Evolutionary conservation across 2,113 vertebrate genomes (phyloP), one percentile per base, ranked within the genome.

Genomic region (Prietella phreatophila): DNA sequence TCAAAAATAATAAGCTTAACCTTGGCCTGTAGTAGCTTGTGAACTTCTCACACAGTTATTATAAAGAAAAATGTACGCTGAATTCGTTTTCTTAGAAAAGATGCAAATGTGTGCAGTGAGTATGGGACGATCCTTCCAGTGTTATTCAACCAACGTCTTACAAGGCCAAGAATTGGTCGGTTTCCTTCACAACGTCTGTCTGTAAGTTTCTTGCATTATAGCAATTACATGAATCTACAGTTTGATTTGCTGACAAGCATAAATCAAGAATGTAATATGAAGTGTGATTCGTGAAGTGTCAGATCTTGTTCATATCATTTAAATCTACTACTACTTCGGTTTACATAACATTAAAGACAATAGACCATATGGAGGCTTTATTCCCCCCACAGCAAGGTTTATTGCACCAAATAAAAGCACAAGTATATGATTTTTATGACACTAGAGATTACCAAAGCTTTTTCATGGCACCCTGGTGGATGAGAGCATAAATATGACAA

Each of bases 301-400:
- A 87, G 86, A 85, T 89, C 76, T 91, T 91, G 90, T 92, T 91
- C 87, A 90, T 86, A 91, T 84, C 87, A 92, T 89, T 93, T 91
- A 92, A 89, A 89, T 50, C 82, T 87, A 75, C 86, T 91, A 93
- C 92, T 76, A 89, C 92, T 90, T 87, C 69, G 88, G 84, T 90
- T 90, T 88, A 92, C 90, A 86, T 90, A 93, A 90, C 89, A 90
- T 90, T 92, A 93, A 93, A 91, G 83, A 91, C 90, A 93, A 92
- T 90, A 89, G 91, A 92, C 91, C 94, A 94, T 94, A 94, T 94
- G 93, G 93, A 89, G 9, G 89, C 95, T 95, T 95, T 94, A 95
- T 95, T 93, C 90, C 92, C 93, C 91, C 87, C 89, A 86, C 85
- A 90, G 92, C 87, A 82, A 91, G 90, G 90, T 95, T 95, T 95